Percentiles rank a stretch among this genome's conserved stretches.
These are phyloP conservation scores for Gandaritis pyraliata DNA, from an alignment of 2,888 invertebrate species.

Conservation along the genomic window DNA sequence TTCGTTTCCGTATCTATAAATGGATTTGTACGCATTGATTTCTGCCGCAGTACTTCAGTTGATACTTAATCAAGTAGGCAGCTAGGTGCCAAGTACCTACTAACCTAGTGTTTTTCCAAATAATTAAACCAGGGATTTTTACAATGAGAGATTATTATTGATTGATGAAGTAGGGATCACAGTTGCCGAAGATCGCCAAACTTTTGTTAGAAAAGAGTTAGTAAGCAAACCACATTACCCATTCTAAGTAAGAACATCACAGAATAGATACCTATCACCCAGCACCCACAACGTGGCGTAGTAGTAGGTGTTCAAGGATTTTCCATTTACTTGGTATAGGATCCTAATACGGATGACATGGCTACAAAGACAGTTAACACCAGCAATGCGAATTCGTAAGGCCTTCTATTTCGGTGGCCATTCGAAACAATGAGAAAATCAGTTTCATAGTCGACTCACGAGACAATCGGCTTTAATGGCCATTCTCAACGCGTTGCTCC, in stretches of 20 bases:
- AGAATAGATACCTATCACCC: no score
- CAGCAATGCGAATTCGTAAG: conserved; percentile 35
- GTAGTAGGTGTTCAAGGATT: background rate
- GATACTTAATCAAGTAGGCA: no score
- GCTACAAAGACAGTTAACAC: conserved; percentile 15
- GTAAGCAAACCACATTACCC: no score
- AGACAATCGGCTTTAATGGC: conserved; percentile 55
- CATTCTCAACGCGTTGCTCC: conserved; percentile 47
- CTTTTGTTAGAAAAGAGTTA: no score
- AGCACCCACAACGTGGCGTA: no score
- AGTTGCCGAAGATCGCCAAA: no score
- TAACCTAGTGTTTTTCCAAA: no score
- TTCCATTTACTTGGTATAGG: background rate
- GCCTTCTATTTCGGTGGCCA: conserved; percentile 51
- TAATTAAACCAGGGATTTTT: no score
- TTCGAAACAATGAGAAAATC: conserved; percentile 57
- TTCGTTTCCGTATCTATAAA: conserved; percentile 19
- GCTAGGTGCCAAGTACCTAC: no score
- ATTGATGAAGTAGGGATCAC: no score
- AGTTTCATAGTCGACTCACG: conserved; percentile 54
- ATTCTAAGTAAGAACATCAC: no score
- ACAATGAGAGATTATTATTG: no score
- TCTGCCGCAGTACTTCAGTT: background rate
- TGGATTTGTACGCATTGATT: conserved; percentile 4
- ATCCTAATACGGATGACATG: conserved; percentile 17